These are phyloP conservation scores for Apis cerana DNA, from an alignment of 1,140 invertebrate species.

Conservation along the genomic window DNA sequence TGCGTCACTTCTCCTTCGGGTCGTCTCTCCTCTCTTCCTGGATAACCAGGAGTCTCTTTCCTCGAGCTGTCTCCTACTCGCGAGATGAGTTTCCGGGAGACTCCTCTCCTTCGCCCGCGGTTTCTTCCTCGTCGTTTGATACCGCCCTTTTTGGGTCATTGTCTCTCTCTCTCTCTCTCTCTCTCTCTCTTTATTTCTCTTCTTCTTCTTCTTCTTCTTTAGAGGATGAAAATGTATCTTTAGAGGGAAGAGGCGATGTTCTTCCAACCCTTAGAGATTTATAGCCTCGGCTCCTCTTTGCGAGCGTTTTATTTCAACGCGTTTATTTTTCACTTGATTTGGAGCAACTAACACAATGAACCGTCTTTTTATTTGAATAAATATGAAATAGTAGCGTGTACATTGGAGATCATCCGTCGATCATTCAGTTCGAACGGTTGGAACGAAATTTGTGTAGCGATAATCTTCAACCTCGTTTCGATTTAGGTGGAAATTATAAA, in stretches of 20 bases:
- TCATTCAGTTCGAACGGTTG: too few species aligned
- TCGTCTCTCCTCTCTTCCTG: background rate
- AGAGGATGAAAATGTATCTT: constrained; percentile 9
- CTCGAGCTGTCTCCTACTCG: constrained; percentile 43
- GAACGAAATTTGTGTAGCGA: too few species aligned
- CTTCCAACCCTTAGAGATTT: constrained; percentile 12
- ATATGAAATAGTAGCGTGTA: background rate
- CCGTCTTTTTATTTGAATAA: background rate
- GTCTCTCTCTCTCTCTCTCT: constrained; percentile 4
- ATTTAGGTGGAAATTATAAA: too few species aligned
- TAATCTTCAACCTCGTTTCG: too few species aligned
- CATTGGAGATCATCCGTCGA: too few species aligned
- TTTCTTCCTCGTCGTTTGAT: constrained; percentile 31
- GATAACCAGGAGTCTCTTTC: constrained; percentile 41
- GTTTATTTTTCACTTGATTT: background rate
- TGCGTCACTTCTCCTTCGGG: constrained; percentile 50
- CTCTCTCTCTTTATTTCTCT: background rate
- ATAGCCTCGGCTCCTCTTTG: background rate
- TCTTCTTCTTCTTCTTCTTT: too few species aligned
- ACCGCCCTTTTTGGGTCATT: constrained; percentile 25
- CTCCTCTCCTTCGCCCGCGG: constrained; percentile 34
- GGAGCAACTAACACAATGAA: background rate
- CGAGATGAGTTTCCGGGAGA: constrained; percentile 54
- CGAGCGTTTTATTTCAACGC: background rate
- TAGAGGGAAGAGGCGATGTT: background rate